A percentile compares a stretch with the other conserved stretches of the same genome.
phyloP scores from a whole-genome alignment of 2,113 vertebrate genomes.

The Thinocorus orbignyianus region DNA sequence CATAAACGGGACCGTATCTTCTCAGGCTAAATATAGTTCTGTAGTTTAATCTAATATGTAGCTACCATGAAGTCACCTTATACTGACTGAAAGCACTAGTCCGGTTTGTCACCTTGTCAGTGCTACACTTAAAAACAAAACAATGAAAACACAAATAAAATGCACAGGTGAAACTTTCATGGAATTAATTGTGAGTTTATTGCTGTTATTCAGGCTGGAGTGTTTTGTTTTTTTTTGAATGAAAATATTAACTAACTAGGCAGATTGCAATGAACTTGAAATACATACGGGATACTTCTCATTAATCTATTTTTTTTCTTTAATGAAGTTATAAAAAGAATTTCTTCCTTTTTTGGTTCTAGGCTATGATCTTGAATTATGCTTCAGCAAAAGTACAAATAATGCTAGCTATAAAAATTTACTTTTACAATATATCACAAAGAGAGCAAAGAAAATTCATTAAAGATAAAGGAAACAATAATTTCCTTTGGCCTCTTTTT shows the following conservation, averaged over 20 bases:
- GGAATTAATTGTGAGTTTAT: not conserved
- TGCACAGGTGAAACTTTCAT: not conserved
- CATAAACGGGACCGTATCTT: conserved; percentile 20
- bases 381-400: not conserved
- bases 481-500: not conserved
- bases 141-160: not conserved
- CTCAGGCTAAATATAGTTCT: conserved; percentile 46
- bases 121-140: not conserved
- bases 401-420: not conserved
- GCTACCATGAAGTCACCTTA: not conserved
- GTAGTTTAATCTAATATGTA: not conserved
- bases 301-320: not conserved
- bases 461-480: not conserved
- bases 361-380: not conserved
- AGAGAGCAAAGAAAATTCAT: not conserved
- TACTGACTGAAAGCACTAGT: not conserved
- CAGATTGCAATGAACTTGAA: not conserved
- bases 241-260: not conserved
- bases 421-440: not conserved
- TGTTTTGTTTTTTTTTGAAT: not conserved
- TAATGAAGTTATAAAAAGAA: not conserved
- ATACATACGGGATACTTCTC: not conserved
- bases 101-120: not conserved
- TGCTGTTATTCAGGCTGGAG: not conserved
- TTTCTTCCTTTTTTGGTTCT: not conserved